These are phyloP conservation scores for Platichthys stellatus DNA, from an alignment of 2,113 vertebrate genomes.

Conservation along the genomic window DNA sequence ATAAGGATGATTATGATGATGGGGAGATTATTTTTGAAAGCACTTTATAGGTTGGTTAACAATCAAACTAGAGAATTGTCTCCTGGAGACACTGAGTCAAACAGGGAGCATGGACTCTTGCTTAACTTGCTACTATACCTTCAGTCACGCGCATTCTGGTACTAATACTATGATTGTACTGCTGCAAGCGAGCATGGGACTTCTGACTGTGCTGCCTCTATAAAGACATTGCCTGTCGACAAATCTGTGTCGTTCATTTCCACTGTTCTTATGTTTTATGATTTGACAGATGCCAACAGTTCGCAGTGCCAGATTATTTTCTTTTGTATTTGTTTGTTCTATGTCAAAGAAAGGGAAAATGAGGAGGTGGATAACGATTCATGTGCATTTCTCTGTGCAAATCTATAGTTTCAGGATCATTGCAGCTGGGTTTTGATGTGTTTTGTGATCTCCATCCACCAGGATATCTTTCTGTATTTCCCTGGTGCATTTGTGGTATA, in stretches of 20 bases:
- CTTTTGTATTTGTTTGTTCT: slow-evolving; percentile 65
- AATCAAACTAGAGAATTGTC: slow-evolving; percentile 76
- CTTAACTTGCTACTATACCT: slow-evolving; percentile 54
- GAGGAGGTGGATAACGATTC: neutral
- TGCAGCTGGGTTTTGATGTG: slow-evolving; percentile 31
- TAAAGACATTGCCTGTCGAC: slow-evolving; percentile 55
- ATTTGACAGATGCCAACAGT: slow-evolving; percentile 73
- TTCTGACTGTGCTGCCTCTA: slow-evolving; percentile 51
- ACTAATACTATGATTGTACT: slow-evolving; percentile 70
- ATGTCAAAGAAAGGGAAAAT: slow-evolving; percentile 45
- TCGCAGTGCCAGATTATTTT: slow-evolving; percentile 73
- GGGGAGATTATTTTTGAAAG: slow-evolving; percentile 75
- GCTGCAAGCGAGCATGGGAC: slow-evolving; percentile 52
- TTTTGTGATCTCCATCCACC: slow-evolving; percentile 27
- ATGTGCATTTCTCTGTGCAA: slow-evolving; percentile 44
- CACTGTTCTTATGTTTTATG: slow-evolving; percentile 51
- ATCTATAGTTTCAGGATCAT: slow-evolving; percentile 26
- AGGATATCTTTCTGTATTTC: slow-evolving; percentile 19
- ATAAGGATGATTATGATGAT: slow-evolving; percentile 49
- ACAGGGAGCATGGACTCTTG: slow-evolving; percentile 47
- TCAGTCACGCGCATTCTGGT: slow-evolving; percentile 43
- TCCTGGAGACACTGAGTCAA: slow-evolving; percentile 55
- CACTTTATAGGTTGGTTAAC: slow-evolving; percentile 85
- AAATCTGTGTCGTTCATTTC: slow-evolving; percentile 42
- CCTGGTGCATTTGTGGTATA: slow-evolving; percentile 35